Evolutionary conservation across 2,888 invertebrate genomes (phyloP).

Genomic region (Oithona nana): DNA sequence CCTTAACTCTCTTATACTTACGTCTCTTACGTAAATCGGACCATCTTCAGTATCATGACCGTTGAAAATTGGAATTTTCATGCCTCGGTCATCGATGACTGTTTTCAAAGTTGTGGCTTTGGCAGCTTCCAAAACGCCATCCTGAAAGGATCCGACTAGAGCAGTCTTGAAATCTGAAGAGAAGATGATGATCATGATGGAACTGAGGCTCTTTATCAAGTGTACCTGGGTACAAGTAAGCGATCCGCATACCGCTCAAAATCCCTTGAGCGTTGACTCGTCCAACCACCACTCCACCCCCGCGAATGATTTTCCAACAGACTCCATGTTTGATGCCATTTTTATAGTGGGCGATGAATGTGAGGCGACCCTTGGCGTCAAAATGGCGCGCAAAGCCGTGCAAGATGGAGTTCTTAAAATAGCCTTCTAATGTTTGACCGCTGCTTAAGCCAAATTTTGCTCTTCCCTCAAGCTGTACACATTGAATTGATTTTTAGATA

Average conservation of each 20-base stretch:
- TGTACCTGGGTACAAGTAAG: conserved; percentile 19
- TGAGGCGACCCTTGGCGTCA: conserved; percentile 15
- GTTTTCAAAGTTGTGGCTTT: conserved; percentile 12
- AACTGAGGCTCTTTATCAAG: too few species aligned
- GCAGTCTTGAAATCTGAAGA: conserved; percentile 18
- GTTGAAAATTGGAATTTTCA: conserved; percentile 16
- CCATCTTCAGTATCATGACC: neutral
- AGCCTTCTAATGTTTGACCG: neutral
- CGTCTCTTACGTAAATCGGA: neutral
- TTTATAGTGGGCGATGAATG: conserved; percentile 10
- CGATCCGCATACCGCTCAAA: conserved; percentile 18
- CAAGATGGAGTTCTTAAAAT: conserved; percentile 3
- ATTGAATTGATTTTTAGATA: neutral
- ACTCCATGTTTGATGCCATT: conserved; percentile 13
- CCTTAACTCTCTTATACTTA: too few species aligned
- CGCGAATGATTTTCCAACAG: conserved; percentile 16
- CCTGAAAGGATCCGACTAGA: conserved; percentile 18
- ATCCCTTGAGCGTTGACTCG: conserved; percentile 16
- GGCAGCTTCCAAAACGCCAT: conserved; percentile 17
- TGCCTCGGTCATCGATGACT: conserved; percentile 11
- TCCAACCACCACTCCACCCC: conserved; percentile 18
- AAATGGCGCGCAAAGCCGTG: conserved; percentile 13
- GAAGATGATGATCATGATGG: too few species aligned
- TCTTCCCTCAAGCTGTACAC: neutral
- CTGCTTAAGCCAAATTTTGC: neutral